phyloP scores from a whole-genome alignment of 1,140 invertebrate genomes.

The Mamestra configurata region DNA sequence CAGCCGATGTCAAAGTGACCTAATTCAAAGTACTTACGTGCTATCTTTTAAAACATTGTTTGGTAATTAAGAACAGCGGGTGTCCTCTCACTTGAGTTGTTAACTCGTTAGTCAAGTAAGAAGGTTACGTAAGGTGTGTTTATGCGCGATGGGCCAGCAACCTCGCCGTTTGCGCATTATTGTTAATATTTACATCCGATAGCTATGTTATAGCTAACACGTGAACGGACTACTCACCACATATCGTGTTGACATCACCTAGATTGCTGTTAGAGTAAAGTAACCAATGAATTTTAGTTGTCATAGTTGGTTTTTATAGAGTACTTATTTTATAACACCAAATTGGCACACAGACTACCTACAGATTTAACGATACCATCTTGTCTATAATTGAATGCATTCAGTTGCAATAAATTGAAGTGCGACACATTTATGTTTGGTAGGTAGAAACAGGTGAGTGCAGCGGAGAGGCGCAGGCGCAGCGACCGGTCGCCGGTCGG shows the following conservation, averaged over 20 bases:
- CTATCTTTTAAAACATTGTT: conserved; percentile 6
- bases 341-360: conserved; percentile 12
- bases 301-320: neutral
- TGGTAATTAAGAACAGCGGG: conserved; percentile 17
- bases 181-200: conserved; percentile 41
- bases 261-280: conserved; percentile 4
- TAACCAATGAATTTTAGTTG: neutral
- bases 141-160: conserved; percentile 34
- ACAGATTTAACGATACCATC: conserved; percentile 8
- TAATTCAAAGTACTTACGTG: neutral
- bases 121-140: conserved; percentile 26
- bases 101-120: conserved; percentile 32
- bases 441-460: conserved; percentile 44
- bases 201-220: conserved; percentile 26
- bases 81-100: conserved; percentile 35
- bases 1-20: neutral
- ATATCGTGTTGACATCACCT: conserved; percentile 18
- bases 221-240: neutral
- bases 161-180: conserved; percentile 35
- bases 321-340: neutral
- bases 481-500: conserved; percentile 72
- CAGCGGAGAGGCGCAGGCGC: conserved; percentile 57
- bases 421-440: conserved; percentile 33
- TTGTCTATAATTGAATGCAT: neutral
- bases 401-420: conserved; percentile 28